Evolutionary conservation across 2,113 vertebrate species (phyloP), one percentile per base, ranked within the genome.

Genomic region (Trochalopteron elliotii): DNA sequence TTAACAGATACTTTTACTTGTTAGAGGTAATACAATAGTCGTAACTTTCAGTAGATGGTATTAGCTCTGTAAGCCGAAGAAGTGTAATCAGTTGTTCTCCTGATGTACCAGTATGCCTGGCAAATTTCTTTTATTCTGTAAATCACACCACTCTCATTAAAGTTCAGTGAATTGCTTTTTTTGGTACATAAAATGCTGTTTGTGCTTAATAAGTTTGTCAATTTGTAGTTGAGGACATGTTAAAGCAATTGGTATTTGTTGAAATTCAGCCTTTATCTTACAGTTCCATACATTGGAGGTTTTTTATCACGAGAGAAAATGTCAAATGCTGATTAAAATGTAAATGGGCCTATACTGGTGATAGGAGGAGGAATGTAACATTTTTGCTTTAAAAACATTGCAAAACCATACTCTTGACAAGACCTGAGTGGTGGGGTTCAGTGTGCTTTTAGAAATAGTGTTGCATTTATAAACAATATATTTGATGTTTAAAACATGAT

Each of bases 1-100:
- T 99, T 98, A 99, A 99, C 98, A 99, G 99, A 99, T 99, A 99
- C 97, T 99, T 99, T 98, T 99, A 99, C 98, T 98, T 99, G 95
- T 98, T 99, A 98, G 99, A 99, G 99, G 99, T 99, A 98, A 98
- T 69, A 24, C 76, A 64, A 22, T 76, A 65, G 61, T 65, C 90
- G 4, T 52, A 57, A 74, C 25, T 93, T 91, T 56, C 17, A 47
- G 20, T 95, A 47, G 18, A 64, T 50, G 3, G 0, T 84, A 14
- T 63, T 89, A 94, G 49, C 59, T 50, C 33, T 90, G 20, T 83
- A 77, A 90, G 5, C 16, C 12, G 67, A 49, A 44, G 49, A 91
- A 87, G 31, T 60, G 33, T 71, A 31, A 83, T 81, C 23, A 44
- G 14, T 70, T 35, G 39, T 87, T 91, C 27, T 85, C 50, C 22